Conservation (phyloP, 2,113 vertebrate genomes). For the Lepus americanus region DNA sequence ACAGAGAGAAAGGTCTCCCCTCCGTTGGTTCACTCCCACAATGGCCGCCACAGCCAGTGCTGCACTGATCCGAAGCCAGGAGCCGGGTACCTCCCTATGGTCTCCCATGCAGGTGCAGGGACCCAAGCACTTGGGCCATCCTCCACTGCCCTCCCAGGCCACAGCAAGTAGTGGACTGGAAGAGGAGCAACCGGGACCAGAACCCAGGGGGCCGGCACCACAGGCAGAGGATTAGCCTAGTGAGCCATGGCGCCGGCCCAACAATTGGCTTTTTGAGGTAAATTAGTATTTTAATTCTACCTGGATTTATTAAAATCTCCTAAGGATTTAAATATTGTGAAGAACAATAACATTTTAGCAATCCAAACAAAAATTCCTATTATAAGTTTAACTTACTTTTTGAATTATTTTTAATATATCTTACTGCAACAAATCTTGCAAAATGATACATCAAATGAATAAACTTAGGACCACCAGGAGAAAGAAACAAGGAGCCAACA, state of each 20-base stretch:
- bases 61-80: too few relatives aligned
- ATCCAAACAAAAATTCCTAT: not conserved
- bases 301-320: constrained; percentile 58
- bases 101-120: too few relatives aligned
- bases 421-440: constrained; percentile 88
- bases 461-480: constrained; percentile 90
- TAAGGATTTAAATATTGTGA: constrained; percentile 27
- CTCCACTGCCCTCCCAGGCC: too few relatives aligned
- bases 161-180: too few relatives aligned
- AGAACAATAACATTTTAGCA: constrained; percentile 49
- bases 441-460: constrained; percentile 88
- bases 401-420: constrained; percentile 88
- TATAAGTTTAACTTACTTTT: constrained; percentile 86
- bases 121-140: too few relatives aligned
- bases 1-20: too few relatives aligned
- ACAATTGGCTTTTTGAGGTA: constrained; percentile 32
- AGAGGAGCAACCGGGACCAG: too few relatives aligned
- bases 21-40: too few relatives aligned
- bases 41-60: too few relatives aligned
- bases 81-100: too few relatives aligned
- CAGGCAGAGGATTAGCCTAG: too few relatives aligned
- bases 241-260: not conserved
- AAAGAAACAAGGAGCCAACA: constrained; percentile 89
- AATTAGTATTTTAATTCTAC: constrained; percentile 54
- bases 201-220: too few relatives aligned